Base-by-base conservation (phyloP, 92 coral and sea anemone species). In the Diadumene lineata region DNA sequence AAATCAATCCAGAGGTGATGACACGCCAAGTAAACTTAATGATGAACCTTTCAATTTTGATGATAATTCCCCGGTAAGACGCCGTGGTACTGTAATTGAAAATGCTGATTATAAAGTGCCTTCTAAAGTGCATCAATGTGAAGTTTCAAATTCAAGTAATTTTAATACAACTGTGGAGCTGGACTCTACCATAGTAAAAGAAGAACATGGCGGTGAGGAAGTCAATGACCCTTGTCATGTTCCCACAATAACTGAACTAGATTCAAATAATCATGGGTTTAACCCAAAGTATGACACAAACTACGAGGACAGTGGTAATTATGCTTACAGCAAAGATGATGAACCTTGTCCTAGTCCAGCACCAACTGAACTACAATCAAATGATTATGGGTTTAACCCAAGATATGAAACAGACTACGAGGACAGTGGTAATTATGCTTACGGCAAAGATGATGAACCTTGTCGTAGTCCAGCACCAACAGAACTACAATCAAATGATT, bases 171-270 rank as follows among this genome's bases (percentile, higher is more conserved):
- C 7, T 30, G 11, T 43, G 31, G 68, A 62, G 68, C 68, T 28
- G 68, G 68, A 62, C 68, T 62, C 68, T 62, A 43, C 68, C 7
- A 31, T 62, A 28, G 28, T 62, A 23, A 62, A 62, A 10, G 19
- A 31, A 62, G 68, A 62, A 62, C 7, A 62, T 31, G 19, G 1
- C 4, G 43, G 31, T 1, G 27, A 26, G 7, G 65, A 26, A 21
- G 31, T 21, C 31, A 32, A 28, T 21, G 68, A 62, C 43, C 68
- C 31, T 26, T 62, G 43, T 31, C 80, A 32, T 15, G 72, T 62
- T 1, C 80, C 71, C 15, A 75, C 72, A 9, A 21, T 62, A n/a
- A 46, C 60, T 16, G 80, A 75, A 46, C 26, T 75, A n/a, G 43
- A 38, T 1, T 55, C 56, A 1, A 43, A 31, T 16, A 61, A 28